These are phyloP conservation scores for Nycticorax nycticorax DNA, from an alignment of 2,113 vertebrate genomes.

Conservation along the genomic window DNA sequence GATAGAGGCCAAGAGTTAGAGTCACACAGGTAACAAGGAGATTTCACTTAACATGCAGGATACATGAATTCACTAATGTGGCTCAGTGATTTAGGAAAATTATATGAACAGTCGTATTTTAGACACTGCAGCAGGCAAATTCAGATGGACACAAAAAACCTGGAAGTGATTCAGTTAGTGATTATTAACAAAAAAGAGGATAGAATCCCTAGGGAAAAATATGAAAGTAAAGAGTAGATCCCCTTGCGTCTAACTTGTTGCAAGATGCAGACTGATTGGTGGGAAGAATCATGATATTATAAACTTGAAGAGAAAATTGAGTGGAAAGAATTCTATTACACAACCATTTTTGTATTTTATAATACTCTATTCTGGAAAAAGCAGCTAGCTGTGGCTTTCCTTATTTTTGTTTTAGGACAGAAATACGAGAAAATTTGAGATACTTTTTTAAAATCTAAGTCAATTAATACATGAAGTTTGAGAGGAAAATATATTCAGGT, in stretches of 20 bases:
- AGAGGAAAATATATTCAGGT: not conserved
- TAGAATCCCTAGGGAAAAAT: not conserved
- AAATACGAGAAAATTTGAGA: not conserved
- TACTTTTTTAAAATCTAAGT: not conserved
- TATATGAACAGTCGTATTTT: not conserved
- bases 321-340: not conserved
- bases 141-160: not conserved
- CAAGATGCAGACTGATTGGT: not conserved
- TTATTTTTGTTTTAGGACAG: not conserved
- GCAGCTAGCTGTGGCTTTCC: rapidly evolving
- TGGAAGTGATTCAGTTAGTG: not conserved
- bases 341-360: not conserved
- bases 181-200: not conserved
- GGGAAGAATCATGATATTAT: not conserved
- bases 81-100: not conserved
- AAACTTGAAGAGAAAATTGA: not conserved
- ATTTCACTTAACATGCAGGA: not conserved
- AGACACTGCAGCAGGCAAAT: not conserved
- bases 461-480: not conserved
- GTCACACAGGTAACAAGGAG: not conserved
- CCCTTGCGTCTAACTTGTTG: not conserved
- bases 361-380: not conserved
- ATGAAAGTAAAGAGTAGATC: not conserved
- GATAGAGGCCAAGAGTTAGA: not conserved
- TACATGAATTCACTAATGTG: not conserved